Base-by-base conservation (phyloP, 2,113 vertebrate genomes). In the Tachysurus fulvidraco region DNA sequence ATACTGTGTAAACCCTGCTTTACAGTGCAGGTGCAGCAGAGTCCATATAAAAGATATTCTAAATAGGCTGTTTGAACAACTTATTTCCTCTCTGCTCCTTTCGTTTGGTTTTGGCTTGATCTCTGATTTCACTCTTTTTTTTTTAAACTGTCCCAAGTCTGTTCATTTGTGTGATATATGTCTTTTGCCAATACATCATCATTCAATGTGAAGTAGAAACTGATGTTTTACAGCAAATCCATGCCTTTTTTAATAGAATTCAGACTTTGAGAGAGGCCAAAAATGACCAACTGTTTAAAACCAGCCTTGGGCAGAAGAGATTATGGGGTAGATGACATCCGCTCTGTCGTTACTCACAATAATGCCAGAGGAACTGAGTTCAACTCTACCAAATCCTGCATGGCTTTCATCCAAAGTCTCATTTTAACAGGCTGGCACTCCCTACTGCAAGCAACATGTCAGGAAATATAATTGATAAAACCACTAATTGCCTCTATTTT, bases 401-500 rank as follows among this genome's bases (percentile, higher is more conserved):
- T 36, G 86, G 77, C 86, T 69, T 79, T 7, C 50, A 73, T 62
- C 81, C 81, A 88, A 78, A 55, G 59, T 30, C 83, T 80, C 46
- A 59, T 89, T 78, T 62, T 81, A 81, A 85, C 81, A 79, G 16
- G 81, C 64, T 88, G 76, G 54, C 83, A 65, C 59, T 85, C 67
- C 62, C 19, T 30, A 44, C 17, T 30, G 84, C 64, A 83, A 81
- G 50, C 74, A 54, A 86, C 84, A 86, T 82, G 69, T 79, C 62
- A 88, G 23, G 71, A 84, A 88, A 86, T 85, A 83, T 85, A 88
- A 84, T 80, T 23, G 78, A 59, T 83, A 82, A 82, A 88, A 77
- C 86, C 79, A 69, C 83, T 89, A 88, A 88, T 88, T 87, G 76
- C 44, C 46, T 16, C 69, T 1, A 78, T 84, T 86, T 91, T 87